Percentiles rank a stretch among this genome's conserved stretches.
Conservation (phyloP, 2,888 invertebrate species). For the Steinernema carpocapsae region DNA sequence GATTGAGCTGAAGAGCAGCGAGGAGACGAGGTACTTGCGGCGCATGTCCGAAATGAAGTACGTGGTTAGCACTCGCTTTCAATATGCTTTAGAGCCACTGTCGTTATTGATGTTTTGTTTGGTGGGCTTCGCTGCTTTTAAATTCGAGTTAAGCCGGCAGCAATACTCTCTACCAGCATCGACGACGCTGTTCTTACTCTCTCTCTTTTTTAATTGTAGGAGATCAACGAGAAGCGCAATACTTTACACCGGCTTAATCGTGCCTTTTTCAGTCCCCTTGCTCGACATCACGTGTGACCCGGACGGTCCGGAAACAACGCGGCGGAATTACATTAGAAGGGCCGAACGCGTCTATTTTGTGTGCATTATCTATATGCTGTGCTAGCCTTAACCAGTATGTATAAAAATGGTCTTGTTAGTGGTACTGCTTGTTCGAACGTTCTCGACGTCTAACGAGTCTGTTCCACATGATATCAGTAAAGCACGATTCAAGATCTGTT, state of each 20-base stretch:
- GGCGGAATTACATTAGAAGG: too few relatives aligned
- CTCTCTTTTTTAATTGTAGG: neutral
- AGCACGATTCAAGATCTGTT: too few relatives aligned
- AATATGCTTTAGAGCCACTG: conserved; percentile 29
- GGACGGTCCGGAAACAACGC: too few relatives aligned
- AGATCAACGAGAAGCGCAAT: too few relatives aligned
- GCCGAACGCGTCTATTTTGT: neutral
- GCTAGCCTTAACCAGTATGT: too few relatives aligned
- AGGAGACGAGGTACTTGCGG: conserved; percentile 48
- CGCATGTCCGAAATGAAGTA: conserved; percentile 49
- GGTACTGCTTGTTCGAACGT: too few relatives aligned
- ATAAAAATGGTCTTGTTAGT: too few relatives aligned
- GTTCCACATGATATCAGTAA: too few relatives aligned
- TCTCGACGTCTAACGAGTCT: too few relatives aligned
- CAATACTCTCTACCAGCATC: neutral
- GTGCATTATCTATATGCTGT: neutral
- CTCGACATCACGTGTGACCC: conserved; percentile 23
- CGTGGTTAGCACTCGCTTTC: conserved; percentile 32
- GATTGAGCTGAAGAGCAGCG: conserved; percentile 48
- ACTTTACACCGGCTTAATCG: too few relatives aligned
- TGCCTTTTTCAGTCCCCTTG: conserved; percentile 24
- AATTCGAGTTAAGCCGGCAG: neutral
- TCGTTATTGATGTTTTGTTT: conserved; percentile 20
- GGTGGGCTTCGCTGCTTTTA: conserved; percentile 26
- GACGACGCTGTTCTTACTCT: neutral